Evolutionary conservation across 2,888 invertebrate genomes (phyloP).

Genomic region (Asteroscopus sphinx): DNA sequence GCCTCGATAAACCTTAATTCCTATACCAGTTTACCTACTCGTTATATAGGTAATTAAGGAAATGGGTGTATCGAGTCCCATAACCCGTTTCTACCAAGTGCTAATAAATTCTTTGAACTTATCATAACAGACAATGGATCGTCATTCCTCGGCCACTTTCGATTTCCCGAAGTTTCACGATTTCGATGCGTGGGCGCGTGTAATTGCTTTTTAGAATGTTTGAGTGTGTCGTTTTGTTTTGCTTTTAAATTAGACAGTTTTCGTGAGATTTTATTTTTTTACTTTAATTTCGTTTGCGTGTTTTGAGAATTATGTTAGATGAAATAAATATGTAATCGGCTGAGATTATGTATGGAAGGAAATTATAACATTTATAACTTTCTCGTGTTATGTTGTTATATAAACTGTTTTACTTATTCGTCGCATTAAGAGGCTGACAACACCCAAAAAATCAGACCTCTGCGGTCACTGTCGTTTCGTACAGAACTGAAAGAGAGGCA

Average conservation of each 20-base stretch:
- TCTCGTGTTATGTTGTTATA: conserved; percentile 7
- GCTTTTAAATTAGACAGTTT: conserved; percentile 24
- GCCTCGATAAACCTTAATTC: background rate
- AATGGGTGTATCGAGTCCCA: conserved; percentile 15
- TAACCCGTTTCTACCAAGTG: conserved; percentile 39
- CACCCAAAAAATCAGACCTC: too few relatives aligned
- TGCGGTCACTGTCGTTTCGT: too few relatives aligned
- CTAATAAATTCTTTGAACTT: conserved; percentile 53
- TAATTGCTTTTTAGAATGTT: conserved; percentile 47
- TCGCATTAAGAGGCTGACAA: too few relatives aligned
- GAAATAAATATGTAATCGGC: conserved; percentile 3
- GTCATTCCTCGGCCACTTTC: conserved; percentile 58
- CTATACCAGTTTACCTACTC: conserved; percentile 3
- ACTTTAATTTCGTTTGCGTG: conserved; percentile 13
- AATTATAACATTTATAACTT: conserved; percentile 16
- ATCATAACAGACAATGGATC: conserved; percentile 46
- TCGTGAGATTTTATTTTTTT: conserved; percentile 6
- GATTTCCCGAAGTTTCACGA: conserved; percentile 60
- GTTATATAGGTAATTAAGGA: conserved; percentile 22
- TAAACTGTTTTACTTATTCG: background rate
- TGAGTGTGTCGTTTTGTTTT: conserved; percentile 34
- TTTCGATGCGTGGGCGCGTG: conserved; percentile 56
- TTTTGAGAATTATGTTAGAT: conserved; percentile 5
- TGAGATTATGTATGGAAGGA: conserved; percentile 8
- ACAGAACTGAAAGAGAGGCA: too few relatives aligned